Evolutionary conservation across 2,113 vertebrate species (phyloP), one percentile per base, ranked within the genome.

Genomic region (Macheiramphus alcinus): DNA sequence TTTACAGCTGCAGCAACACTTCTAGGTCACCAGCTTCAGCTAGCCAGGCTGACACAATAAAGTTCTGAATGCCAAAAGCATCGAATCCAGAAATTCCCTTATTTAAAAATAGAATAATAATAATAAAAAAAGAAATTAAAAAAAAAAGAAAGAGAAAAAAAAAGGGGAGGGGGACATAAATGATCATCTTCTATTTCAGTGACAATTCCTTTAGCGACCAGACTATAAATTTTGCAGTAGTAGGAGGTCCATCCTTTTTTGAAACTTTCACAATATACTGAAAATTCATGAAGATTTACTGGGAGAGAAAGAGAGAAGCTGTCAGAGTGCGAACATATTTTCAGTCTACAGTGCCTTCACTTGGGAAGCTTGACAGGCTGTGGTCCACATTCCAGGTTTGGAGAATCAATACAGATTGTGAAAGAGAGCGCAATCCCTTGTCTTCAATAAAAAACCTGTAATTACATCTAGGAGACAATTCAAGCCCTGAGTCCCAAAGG

Each of bases 91-190:
- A 70, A 91, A 84, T 17, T 16, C 5, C 17, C 7, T 21, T 10
- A 31, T 45, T 55, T 19, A 13, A 38, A 50, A 32, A 59, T 82
- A 38, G 2, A 5, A 21, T 10, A 17, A 16, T 16, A 13, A 16
- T 14, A 55, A 26, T 4, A 20, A 76, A 5, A 8, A 61, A 14
- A 0, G 1, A 18, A n/a, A n/a, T 11, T 25, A 2, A 50, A 7
- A 17, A 50, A 50, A 32, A 50, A 23, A 3, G 4, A 25, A n/a
- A 15, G 0, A 4, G 21, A 29, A 15, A 11, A 16, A 16, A 19
- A 55, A 65, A 5, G 11, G 6, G 7, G 4, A 7, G 21, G 10
- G 52, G 7, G 8, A 2, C 2, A 25, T 56, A 45, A 71, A 45
- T 4, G 0, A 19, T 62, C 10, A 43, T 25, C 7, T 47, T 52